Conservation (phyloP, 2,797 vertebrate genomes). For the Clarias pachynema region DNA sequence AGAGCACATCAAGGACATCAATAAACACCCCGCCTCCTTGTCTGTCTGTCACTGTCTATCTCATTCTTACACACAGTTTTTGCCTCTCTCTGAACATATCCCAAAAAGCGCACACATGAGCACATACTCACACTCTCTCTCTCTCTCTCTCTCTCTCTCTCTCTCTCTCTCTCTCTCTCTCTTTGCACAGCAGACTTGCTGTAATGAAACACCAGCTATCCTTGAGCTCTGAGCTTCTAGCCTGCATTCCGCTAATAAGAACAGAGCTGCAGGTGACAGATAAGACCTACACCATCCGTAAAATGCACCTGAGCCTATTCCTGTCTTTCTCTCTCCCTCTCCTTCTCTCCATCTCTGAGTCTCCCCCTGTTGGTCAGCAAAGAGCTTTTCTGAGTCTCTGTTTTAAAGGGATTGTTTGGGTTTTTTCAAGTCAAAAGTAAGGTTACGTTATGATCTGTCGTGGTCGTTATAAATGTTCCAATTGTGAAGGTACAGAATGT, state of each 20-base stretch:
- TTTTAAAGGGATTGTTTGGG: too few species aligned
- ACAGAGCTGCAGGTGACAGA: slow-evolving; percentile 77
- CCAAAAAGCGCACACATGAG: too few species aligned
- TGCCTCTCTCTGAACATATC: background rate
- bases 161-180: background rate
- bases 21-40: background rate
- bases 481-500: too few species aligned
- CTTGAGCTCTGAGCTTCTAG: slow-evolving; percentile 47
- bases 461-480: too few species aligned
- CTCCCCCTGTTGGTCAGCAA: slow-evolving; percentile 14
- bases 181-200: background rate
- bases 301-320: slow-evolving; percentile 58
- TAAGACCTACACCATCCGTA: slow-evolving; percentile 72
- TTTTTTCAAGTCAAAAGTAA: too few species aligned
- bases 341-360: background rate
- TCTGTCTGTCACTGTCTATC: slow-evolving; percentile 15
- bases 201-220: slow-evolving; percentile 40
- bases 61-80: background rate
- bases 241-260: slow-evolving; percentile 69
- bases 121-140: background rate
- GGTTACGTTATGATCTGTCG: too few species aligned
- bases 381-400: background rate
- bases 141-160: background rate
- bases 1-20: background rate
- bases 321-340: slow-evolving; percentile 6